phyloP scores from a whole-genome alignment of 2,113 vertebrate genomes.

The Apteryx mantelli region DNA sequence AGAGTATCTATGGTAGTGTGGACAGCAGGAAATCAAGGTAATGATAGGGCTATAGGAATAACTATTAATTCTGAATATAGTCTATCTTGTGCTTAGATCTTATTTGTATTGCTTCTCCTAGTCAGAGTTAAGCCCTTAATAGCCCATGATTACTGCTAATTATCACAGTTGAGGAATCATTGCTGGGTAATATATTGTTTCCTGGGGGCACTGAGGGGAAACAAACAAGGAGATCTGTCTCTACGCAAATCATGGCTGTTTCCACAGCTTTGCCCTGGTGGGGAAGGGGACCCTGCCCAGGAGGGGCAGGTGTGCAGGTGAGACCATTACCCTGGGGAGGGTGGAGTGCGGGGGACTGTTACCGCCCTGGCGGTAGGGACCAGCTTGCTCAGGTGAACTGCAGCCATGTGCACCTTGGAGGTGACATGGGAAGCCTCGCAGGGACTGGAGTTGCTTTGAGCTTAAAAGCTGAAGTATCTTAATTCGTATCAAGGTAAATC shows the following conservation, averaged over 20 bases:
- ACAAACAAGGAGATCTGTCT: background rate
- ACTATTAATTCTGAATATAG: background rate
- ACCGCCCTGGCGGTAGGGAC: too few relatives aligned
- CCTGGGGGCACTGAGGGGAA: background rate
- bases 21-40: background rate
- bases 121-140: conserved; percentile 2
- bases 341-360: too few relatives aligned
- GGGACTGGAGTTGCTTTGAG: background rate
- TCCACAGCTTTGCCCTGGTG: background rate
- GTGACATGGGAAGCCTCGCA: rapidly evolving
- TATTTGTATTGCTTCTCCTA: background rate
- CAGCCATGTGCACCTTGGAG: background rate
- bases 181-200: background rate
- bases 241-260: background rate
- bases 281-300: too few relatives aligned
- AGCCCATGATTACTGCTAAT: conserved; percentile 29
- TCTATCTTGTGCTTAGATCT: background rate
- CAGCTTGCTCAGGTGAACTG: background rate
- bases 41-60: background rate
- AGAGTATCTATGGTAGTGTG: background rate
- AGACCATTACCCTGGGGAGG: too few relatives aligned
- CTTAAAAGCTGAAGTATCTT: background rate
- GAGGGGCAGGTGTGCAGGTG: background rate
- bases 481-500: background rate
- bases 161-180: conserved; percentile 15